These are phyloP conservation scores for rat (Rattus norvegicus) DNA, from an alignment of 2,113 vertebrate genomes.

Conservation along the genomic window GRCr8 NC_086020.1:91443001-91443500, in stretches of 20 bases:
- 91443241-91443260: not conserved
- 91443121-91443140: not conserved
- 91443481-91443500: not conserved
- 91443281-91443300: not conserved
- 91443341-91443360: too few species aligned
- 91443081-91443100: not conserved
- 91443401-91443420: not conserved
- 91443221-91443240: not conserved
- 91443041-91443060: too few species aligned
- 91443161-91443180: not conserved
- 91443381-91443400: rapidly evolving
- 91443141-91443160: not conserved
- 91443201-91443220: not conserved
- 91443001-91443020: not conserved
- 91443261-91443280: not conserved
- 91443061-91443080: not conserved
- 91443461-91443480: rapidly evolving
- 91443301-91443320: rapidly evolving
- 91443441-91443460: not conserved
- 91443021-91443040: not conserved
- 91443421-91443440: rapidly evolving
- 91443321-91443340: not conserved
- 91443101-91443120: not conserved
- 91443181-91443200: not conserved
- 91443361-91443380: rapidly evolving